Conservation (phyloP, 2,888 invertebrate genomes). For the Eugnorisma glareosa region DNA sequence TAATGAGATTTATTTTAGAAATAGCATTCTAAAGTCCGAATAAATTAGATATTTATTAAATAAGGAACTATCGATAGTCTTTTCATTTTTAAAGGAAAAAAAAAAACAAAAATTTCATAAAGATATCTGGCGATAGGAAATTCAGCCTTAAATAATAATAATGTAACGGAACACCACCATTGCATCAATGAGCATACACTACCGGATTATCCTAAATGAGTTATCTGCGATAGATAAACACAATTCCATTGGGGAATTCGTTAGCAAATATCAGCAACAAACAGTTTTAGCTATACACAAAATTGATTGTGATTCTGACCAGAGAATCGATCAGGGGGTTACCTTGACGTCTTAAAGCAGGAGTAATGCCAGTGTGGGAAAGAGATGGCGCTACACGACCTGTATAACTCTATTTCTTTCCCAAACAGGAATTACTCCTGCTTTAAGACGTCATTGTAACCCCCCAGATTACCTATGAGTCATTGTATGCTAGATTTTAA, state of each 20-base stretch:
- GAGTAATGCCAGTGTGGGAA: too few relatives aligned
- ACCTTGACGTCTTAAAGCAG: too few relatives aligned
- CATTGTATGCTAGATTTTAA: background rate
- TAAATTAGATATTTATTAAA: background rate
- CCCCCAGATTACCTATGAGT: too few relatives aligned
- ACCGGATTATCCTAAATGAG: constrained; percentile 50
- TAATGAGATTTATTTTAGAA: background rate
- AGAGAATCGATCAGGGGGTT: constrained; percentile 10
- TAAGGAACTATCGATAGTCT: background rate
- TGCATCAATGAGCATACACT: constrained; percentile 16
- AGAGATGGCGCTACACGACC: too few relatives aligned
- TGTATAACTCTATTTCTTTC: too few relatives aligned
- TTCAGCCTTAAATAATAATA: background rate
- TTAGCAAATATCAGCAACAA: constrained; percentile 50
- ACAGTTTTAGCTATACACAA: constrained; percentile 41
- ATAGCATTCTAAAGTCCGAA: background rate
- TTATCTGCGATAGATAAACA: constrained; percentile 49
- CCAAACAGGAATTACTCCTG: too few relatives aligned
- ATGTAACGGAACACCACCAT: background rate
- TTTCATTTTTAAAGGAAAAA: background rate
- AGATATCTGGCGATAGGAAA: background rate
- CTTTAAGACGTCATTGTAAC: too few relatives aligned
- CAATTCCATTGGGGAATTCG: constrained; percentile 53
- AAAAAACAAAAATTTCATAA: too few relatives aligned
- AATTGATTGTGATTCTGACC: constrained; percentile 44